Evolutionary conservation across 2,113 vertebrate species (phyloP).

Genomic region (Laticauda laticaudata): DNA sequence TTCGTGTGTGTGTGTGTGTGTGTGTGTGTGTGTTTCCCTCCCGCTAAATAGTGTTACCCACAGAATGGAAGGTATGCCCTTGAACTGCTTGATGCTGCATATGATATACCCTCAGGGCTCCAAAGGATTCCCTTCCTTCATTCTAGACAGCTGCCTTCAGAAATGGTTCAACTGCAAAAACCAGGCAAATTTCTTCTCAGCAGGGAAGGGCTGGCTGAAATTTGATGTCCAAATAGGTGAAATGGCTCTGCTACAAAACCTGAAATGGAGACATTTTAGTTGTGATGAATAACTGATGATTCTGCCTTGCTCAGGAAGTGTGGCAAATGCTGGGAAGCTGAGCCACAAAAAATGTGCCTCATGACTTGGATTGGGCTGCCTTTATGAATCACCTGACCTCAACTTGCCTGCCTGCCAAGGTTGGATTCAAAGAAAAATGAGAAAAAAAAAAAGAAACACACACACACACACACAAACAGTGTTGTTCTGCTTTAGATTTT

Average conservation of each 20-base stretch:
- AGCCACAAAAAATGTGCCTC: conserved; percentile 58
- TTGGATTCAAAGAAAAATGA: conserved; percentile 20
- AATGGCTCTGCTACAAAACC: not conserved
- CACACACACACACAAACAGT: not conserved
- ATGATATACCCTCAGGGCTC: not conserved
- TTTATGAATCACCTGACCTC: conserved; percentile 56
- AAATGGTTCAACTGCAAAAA: conserved; percentile 9
- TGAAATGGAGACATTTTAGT: conserved; percentile 50
- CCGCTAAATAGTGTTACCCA: not conserved
- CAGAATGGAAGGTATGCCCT: not conserved
- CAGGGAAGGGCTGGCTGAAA: not conserved
- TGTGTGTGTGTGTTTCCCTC: not conserved
- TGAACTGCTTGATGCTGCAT: not conserved
- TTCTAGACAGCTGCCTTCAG: not conserved
- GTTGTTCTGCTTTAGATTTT: conserved; percentile 41
- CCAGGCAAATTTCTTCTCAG: not conserved
- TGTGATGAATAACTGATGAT: conserved; percentile 51
- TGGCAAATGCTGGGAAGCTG: conserved; percentile 59
- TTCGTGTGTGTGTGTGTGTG: not conserved
- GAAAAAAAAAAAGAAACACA: not conserved
- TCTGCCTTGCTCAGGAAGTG: conserved; percentile 39
- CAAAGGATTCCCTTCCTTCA: not conserved
- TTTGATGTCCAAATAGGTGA: not conserved
- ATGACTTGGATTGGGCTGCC: conserved; percentile 48
- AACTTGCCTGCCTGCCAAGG: not conserved